phyloP scores from a whole-genome alignment of 2,797 vertebrate genomes.

The Steatocranus sp. region DNA sequence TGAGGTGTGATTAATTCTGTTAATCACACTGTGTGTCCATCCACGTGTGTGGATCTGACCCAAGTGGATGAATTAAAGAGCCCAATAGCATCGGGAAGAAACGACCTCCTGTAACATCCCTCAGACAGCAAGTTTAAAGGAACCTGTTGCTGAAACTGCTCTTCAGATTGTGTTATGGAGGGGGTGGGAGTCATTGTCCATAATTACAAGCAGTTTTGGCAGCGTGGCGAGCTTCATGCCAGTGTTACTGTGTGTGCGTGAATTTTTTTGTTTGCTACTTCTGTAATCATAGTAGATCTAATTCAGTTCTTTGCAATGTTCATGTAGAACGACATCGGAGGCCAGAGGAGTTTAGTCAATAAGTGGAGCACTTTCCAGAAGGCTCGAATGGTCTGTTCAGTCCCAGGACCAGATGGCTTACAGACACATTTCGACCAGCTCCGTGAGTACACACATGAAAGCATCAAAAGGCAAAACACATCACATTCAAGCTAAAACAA shows the following conservation, averaged over 20 bases:
- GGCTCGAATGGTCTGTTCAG: slow-evolving; percentile 77
- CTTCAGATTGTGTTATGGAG: not conserved
- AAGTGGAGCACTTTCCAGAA: slow-evolving; percentile 86
- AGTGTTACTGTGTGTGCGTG: not conserved
- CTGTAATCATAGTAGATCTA: not conserved
- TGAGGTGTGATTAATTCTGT: not conserved
- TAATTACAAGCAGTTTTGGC: not conserved
- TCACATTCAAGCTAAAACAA: not conserved
- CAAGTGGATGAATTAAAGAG: not conserved
- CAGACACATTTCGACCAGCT: slow-evolving; percentile 82
- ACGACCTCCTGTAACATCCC: not conserved
- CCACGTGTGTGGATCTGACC: not conserved
- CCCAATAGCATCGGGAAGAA: not conserved
- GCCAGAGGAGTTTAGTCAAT: slow-evolving; percentile 81
- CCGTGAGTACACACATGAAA: slow-evolving; percentile 67
- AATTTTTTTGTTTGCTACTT: not conserved
- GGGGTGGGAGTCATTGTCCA: not conserved
- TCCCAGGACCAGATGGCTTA: slow-evolving; percentile 70
- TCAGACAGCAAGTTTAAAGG: not conserved
- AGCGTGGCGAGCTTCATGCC: not conserved
- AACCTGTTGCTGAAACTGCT: not conserved
- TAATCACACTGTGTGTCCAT: no score
- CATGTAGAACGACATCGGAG: slow-evolving; percentile 78
- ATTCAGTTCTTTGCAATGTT: not conserved
- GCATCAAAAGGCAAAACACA: not conserved